Percentiles rank a stretch among this genome's conserved stretches.
Evolutionary conservation across 2,888 invertebrate genomes (phyloP).

Genomic region (Temnothorax unifasciatus): DNA sequence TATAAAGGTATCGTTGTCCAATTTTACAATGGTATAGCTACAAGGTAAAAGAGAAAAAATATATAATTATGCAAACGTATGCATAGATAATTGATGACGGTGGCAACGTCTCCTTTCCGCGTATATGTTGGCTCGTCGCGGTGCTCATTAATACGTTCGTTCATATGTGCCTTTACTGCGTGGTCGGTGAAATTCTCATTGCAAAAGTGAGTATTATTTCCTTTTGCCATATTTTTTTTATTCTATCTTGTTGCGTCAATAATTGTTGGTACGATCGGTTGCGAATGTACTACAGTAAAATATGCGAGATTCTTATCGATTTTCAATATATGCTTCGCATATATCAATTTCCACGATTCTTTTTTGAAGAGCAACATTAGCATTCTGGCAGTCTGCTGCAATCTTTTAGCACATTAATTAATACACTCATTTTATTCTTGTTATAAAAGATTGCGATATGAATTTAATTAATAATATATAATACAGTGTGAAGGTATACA

Average conservation of each 20-base stretch:
- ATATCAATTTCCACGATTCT: not conserved
- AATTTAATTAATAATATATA: constrained; percentile 3
- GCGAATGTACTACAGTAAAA: not conserved
- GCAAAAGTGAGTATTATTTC: constrained; percentile 15
- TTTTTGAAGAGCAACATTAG: not conserved
- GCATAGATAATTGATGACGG: constrained; percentile 12
- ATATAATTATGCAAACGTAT: not conserved
- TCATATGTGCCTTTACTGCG: constrained; percentile 42
- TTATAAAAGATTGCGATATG: not conserved
- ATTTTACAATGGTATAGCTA: not conserved
- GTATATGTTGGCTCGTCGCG: constrained; percentile 29
- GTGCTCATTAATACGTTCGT: constrained; percentile 7
- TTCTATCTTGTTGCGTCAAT: not conserved
- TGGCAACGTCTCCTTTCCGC: not conserved
- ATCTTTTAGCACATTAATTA: not conserved
- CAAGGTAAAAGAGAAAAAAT: not conserved
- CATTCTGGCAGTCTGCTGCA: no score
- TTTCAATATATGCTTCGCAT: not conserved
- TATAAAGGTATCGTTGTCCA: not conserved
- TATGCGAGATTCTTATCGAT: not conserved
- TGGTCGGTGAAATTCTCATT: constrained; percentile 44
- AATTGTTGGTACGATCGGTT: not conserved
- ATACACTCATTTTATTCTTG: not conserved
- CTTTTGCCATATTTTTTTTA: not conserved
- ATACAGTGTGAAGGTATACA: constrained; percentile 60